Conservation (phyloP, 2,888 invertebrate species). For the Rotaria magnacalcarata region DNA sequence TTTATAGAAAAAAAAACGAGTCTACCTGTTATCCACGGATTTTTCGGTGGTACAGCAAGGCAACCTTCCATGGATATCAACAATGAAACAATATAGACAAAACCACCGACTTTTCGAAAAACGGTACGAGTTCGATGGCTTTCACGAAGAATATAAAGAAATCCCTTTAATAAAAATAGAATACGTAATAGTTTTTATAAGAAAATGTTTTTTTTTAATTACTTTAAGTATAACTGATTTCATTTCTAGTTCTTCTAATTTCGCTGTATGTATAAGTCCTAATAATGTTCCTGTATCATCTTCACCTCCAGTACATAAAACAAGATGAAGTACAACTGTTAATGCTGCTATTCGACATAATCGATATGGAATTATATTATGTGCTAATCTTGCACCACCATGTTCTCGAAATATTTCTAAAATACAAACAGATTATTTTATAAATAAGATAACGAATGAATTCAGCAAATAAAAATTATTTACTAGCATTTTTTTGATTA, state of each 20-base stretch:
- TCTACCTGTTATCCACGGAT: constrained; percentile 61
- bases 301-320: constrained; percentile 77
- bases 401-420: constrained; percentile 79
- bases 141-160: constrained; percentile 82
- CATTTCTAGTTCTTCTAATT: constrained; percentile 63
- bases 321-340: constrained; percentile 62
- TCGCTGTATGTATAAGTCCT: constrained; percentile 78
- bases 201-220: not conserved
- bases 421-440: not conserved
- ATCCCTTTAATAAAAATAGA: constrained; percentile 61
- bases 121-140: constrained; percentile 91
- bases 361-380: constrained; percentile 67
- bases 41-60: constrained; percentile 59
- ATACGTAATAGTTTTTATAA: too few species aligned
- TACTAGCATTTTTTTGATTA: constrained; percentile 77
- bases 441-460: not conserved
- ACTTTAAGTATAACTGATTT: constrained; percentile 44
- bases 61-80: constrained; percentile 80
- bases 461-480: too few species aligned
- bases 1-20: not conserved
- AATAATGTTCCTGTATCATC: constrained; percentile 85
- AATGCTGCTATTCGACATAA: constrained; percentile 74
- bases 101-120: constrained; percentile 94
- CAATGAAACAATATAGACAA: constrained; percentile 91
- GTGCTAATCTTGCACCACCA: constrained; percentile 84